Percentiles rank a stretch among this genome's conserved stretches.
phyloP scores from a whole-genome alignment of 35 echinoderm and acorn worm species.

The Anneissia japonica region DNA sequence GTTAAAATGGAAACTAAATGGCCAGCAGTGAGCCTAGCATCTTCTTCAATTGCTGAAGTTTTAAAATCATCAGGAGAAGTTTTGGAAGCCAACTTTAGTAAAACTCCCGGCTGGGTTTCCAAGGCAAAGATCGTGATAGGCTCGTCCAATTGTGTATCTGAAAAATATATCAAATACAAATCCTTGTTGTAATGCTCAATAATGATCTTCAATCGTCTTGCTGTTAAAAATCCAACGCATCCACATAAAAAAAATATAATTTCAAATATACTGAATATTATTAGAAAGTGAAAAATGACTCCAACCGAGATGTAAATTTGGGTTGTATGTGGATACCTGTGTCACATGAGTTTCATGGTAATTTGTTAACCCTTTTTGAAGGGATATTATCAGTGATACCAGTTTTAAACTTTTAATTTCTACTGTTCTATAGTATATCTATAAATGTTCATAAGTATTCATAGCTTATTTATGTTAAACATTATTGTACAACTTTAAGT shows the following conservation, averaged over 20 bases:
- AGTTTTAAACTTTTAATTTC: no score
- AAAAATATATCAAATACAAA: neutral
- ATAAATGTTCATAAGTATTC: no score
- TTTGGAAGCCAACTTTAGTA: constrained; percentile 25
- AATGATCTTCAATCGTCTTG: no score
- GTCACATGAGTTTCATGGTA: no score
- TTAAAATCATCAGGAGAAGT: constrained; percentile 28
- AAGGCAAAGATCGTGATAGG: constrained; percentile 36
- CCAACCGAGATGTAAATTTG: neutral
- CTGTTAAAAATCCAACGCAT: no score
- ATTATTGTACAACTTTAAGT: no score
- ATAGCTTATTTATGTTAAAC: no score
- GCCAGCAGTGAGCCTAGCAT: constrained; percentile 14
- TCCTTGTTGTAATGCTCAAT: no score
- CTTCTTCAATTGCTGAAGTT: constrained; percentile 19
- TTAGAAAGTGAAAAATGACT: neutral
- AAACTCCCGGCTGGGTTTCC: constrained; percentile 39
- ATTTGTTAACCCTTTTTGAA: no score
- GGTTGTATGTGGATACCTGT: neutral
- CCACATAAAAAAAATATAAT: constrained; percentile 3
- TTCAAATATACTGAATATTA: neutral
- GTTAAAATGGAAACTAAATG: constrained; percentile 50
- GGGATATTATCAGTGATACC: no score
- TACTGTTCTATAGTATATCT: no score
- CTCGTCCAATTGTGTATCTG: constrained; percentile 18